A percentile compares a stretch with the other conserved stretches of the same genome.
Conservation (phyloP, 2,888 invertebrate species). For the Spisula solida region DNA sequence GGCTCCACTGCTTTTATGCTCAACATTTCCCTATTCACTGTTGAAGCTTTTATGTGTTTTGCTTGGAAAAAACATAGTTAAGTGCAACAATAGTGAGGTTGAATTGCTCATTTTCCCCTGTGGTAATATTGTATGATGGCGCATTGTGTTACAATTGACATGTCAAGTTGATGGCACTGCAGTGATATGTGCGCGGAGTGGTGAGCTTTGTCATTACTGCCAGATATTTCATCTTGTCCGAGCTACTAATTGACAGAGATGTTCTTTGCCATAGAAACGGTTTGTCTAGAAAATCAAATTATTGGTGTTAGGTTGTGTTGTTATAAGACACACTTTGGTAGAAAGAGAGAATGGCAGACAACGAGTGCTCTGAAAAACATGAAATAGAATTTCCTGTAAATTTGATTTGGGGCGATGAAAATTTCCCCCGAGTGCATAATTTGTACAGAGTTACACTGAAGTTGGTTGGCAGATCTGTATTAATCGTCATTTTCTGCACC, state of each 20-base stretch:
- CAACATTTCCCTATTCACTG: not conserved
- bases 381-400: conserved; percentile 76
- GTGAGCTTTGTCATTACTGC: conserved; percentile 31
- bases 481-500: conserved; percentile 63
- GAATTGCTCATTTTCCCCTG: not conserved
- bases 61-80: not conserved
- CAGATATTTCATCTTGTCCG: conserved; percentile 21
- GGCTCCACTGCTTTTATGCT: not conserved
- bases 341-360: conserved; percentile 40
- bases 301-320: conserved; percentile 45
- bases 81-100: not conserved
- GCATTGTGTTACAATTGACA: conserved; percentile 31
- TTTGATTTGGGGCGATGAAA: conserved; percentile 75
- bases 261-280: conserved; percentile 40
- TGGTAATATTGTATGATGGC: not conserved
- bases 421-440: conserved; percentile 77
- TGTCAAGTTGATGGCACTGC: conserved; percentile 16
- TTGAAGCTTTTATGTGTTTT: conserved; percentile 17
- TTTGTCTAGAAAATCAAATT: conserved; percentile 63
- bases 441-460: conserved; percentile 66
- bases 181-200: not conserved
- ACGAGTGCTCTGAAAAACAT: conserved; percentile 59
- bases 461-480: conserved; percentile 57
- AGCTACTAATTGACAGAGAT: conserved; percentile 58
- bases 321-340: conserved; percentile 40